Evolutionary conservation across 2,797 vertebrate species (phyloP).

Genomic region (Apogon hyalosoma): DNA sequence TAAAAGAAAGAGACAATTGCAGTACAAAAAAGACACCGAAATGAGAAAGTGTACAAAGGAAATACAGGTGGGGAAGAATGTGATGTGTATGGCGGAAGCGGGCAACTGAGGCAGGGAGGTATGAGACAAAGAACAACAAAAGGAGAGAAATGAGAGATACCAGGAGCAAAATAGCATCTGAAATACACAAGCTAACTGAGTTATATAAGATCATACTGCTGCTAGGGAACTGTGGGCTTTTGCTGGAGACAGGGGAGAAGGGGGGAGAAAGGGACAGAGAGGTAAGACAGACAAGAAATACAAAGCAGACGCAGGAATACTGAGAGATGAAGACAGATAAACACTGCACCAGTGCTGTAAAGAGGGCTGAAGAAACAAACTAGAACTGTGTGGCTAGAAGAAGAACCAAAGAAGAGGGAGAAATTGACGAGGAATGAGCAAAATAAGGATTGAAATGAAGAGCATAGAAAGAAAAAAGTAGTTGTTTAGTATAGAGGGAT

Average conservation of each 20-base stretch:
- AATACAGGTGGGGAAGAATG: slow-evolving; percentile 40
- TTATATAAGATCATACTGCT: slow-evolving; percentile 84
- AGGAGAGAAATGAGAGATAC: slow-evolving; percentile 58
- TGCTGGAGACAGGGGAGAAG: slow-evolving; percentile 72
- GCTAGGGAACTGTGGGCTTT: slow-evolving; percentile 66
- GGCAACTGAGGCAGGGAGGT: slow-evolving; percentile 53
- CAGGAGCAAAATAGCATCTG: slow-evolving; percentile 67
- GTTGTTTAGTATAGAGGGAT: slow-evolving; percentile 1
- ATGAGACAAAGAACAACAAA: slow-evolving; percentile 56
- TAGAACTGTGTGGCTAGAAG: slow-evolving; percentile 25
- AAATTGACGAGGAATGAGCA: slow-evolving; percentile 11
- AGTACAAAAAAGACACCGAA: slow-evolving; percentile 61
- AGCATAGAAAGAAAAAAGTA: slow-evolving; percentile 3
- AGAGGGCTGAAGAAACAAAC: slow-evolving; percentile 29
- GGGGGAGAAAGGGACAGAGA: slow-evolving; percentile 36
- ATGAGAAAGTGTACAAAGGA: slow-evolving; percentile 54
- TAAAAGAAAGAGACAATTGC: slow-evolving; percentile 57
- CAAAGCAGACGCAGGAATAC: slow-evolving; percentile 41
- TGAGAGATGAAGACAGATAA: slow-evolving; percentile 20
- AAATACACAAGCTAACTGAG: slow-evolving; percentile 80
- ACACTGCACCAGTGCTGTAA: slow-evolving; percentile 5
- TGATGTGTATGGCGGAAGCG: slow-evolving; percentile 22
- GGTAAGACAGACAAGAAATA: slow-evolving; percentile 35
- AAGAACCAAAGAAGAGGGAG: slow-evolving; percentile 11
- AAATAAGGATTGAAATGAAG: slow-evolving; percentile 16